Conservation (phyloP, 2,113 vertebrate genomes). For the Pseudorhombus dupliciocellatus region DNA sequence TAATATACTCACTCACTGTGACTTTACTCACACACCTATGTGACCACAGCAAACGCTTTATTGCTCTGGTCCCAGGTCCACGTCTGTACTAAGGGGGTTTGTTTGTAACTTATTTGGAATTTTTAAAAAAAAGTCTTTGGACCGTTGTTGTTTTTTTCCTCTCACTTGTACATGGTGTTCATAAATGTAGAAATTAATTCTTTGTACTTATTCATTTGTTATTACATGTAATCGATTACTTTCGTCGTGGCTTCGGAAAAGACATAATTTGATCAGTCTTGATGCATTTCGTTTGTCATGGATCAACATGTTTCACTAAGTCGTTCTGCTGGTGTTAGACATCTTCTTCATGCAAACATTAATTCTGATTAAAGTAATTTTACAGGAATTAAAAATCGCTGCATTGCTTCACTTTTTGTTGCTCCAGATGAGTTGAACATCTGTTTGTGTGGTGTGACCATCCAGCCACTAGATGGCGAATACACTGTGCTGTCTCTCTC, state of each 20-base stretch:
- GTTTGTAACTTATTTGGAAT: conserved; percentile 77
- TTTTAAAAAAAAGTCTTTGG: conserved; percentile 70
- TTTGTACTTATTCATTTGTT: conserved; percentile 61
- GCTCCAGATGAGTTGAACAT: not conserved
- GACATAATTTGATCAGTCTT: conserved; percentile 35
- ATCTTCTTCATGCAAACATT: conserved; percentile 90
- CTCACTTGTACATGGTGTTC: conserved; percentile 75
- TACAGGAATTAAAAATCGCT: conserved; percentile 78
- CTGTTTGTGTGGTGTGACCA: conserved; percentile 23
- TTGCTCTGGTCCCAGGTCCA: conserved; percentile 78
- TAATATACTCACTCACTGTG: conserved; percentile 78
- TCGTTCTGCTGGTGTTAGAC: conserved; percentile 79
- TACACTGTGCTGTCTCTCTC: not conserved
- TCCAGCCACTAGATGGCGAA: conserved; percentile 66
- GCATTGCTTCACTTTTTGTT: conserved; percentile 12
- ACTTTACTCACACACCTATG: conserved; percentile 54
- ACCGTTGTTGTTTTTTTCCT: conserved; percentile 79
- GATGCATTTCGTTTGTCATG: conserved; percentile 48
- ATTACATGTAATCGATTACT: conserved; percentile 51
- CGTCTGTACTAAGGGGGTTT: conserved; percentile 66
- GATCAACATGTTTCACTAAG: conserved; percentile 57
- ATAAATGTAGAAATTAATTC: conserved; percentile 62
- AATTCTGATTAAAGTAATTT: conserved; percentile 95
- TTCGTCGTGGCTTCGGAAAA: conserved; percentile 41
- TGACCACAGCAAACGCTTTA: conserved; percentile 61